These are phyloP conservation scores for Drosophila fuyamai DNA, from an alignment of 1,140 invertebrate genomes.

Conservation along the genomic window DNA sequence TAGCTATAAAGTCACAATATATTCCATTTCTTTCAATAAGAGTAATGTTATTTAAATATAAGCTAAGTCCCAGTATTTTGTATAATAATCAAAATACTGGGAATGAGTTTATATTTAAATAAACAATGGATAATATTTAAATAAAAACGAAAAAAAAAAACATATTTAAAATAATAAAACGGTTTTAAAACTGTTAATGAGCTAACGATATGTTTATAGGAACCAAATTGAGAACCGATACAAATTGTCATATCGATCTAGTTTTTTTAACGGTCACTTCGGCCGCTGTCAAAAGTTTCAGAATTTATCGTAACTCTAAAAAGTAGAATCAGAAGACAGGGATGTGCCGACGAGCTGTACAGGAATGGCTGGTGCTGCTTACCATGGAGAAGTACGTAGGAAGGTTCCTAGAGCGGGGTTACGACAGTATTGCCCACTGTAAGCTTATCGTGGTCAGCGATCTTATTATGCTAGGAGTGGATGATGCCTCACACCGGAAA, in stretches of 20 bases:
- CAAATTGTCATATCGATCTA: neutral
- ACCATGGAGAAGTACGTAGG: constrained; percentile 57
- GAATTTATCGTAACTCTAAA: neutral
- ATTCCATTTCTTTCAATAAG: too few relatives aligned
- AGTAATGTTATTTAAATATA: too few relatives aligned
- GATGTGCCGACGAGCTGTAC: constrained; percentile 45
- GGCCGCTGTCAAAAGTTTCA: neutral
- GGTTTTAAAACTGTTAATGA: too few relatives aligned
- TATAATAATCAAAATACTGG: too few relatives aligned
- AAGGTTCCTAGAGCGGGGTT: constrained; percentile 36
- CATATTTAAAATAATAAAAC: neutral
- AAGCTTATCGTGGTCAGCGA: constrained; percentile 46
- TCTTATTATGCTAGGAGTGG: constrained; percentile 48
- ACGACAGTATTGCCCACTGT: constrained; percentile 35
- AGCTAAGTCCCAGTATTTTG: too few relatives aligned
- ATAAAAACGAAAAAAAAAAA: neutral
- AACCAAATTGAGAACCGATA: neutral
- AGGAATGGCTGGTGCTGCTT: constrained; percentile 54
- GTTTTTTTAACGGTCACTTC: neutral
- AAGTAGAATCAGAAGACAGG: neutral
- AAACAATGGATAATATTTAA: too few relatives aligned
- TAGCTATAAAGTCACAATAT: too few relatives aligned
- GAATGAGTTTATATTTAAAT: too few relatives aligned
- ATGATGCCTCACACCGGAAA: constrained; percentile 30
- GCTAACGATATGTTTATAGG: too few relatives aligned